Base-by-base conservation (phyloP, 2,888 invertebrate species). In the Scaptomyza tumidula region DNA sequence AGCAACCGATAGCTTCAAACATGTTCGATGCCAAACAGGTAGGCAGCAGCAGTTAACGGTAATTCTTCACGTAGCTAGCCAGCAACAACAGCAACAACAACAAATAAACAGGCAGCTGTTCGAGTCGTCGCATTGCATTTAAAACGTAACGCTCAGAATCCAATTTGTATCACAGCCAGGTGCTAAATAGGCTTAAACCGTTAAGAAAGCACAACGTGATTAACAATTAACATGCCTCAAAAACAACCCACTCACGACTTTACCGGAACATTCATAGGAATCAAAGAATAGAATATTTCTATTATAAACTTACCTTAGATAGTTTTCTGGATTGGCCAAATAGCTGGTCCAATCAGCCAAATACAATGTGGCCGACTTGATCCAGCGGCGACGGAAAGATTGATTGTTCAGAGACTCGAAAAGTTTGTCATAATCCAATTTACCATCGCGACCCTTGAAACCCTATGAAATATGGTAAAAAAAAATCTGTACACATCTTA, bases 391-490 rank as follows among this genome's bases (percentile, higher is more conserved):
- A 71, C 97, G 94, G 85, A 96, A 95, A 49, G 95, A 94, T 62
- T 95, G 96, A 89, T 97, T 96, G 89, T 97, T 96, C 77, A 97
- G 94, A 78, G 95, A 95, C 82, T 95, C 95, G 78, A 96, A 94
- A 86, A 97, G 94, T 72, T 94, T 93, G 46, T 95, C 95, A 79
- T 96, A 96, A 87, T 95, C 95, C 64, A 97, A 92, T 69, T 94
- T 94, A 0, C 96, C 96, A 59, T 95, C 93, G 1, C 94, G 93
- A 27, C 95, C 95, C 4, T 94, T 93, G 91, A 97, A 97, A 54
- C 92, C 92, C 92, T 92, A 65, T 2, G 48, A 59, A 24, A 45
- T 10, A 13, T 14, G n/a, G 7, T 10, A 41, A 56, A n/a, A 39
- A 13, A 29, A 16, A 31, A 64, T 27, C 7, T 27, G 7, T 24